Base-by-base conservation (phyloP, 2,113 vertebrate genomes). In the Pteropus alecto region DNA sequence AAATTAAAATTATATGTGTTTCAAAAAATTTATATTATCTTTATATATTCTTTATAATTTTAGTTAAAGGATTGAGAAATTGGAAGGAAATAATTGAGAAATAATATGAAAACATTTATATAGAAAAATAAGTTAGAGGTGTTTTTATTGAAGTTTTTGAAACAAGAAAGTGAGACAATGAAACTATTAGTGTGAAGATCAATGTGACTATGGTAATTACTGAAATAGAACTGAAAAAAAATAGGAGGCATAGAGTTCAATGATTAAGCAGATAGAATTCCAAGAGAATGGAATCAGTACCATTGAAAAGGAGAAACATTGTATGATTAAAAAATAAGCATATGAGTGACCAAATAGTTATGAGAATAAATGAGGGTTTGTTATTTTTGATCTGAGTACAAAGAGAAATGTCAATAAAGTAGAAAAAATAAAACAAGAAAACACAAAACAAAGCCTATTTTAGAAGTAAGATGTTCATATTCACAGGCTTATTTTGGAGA, bases 241-340 rank as follows among this genome's bases (percentile, higher is more conserved):
- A 56, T 2, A 58, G 18, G 26, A 67, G 38, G 5, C n/a, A 48
- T 8, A 65, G 9, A 63, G 16, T 24, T 7, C 3, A 51, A 6
- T n/a, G 21, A 28, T 19, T 4, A 43, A 19, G 14, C 24, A 76
- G 12, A 26, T 2, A 35, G 54, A 16, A 33, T 43, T 65, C n/a
- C 9, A 81, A 41, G 0, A 14, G 6, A 90, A 86, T 22, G 2
- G 3, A 1, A 33, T 19, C 4, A 90, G 0, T 7, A 30, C 5
- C 6, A 22, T 0, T n/a, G 22, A 35, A 82, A 77, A 77, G 12
- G 6, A 51, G 26, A 65, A 82, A n/a, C 6, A 16, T 0, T 58
- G 0, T 7, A 0, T 38, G 11, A 67, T 19, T 24, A 33, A 38
- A 38, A 24, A 1, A 24, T 38, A 1, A 38, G 5, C 1, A 15